Evolutionary conservation across 2,797 vertebrate species (phyloP).

Genomic region (Parauchenoglanis ngamensis): DNA sequence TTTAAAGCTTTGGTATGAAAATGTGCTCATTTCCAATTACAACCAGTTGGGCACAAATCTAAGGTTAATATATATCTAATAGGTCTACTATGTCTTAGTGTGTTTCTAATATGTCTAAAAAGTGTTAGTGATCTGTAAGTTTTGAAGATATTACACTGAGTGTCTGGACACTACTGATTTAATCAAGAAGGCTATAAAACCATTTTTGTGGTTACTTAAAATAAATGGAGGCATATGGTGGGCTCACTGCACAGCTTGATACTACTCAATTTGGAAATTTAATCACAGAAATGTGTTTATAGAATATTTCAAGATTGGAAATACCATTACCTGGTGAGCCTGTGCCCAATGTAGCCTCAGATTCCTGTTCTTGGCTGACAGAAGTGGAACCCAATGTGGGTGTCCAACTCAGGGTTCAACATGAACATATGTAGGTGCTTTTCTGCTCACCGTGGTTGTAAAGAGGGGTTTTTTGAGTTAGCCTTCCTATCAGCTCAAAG

Average conservation of each 20-base stretch:
- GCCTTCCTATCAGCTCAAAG: not conserved
- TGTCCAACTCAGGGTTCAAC: not conserved
- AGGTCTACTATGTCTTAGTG: not conserved
- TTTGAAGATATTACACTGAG: constrained; percentile 6
- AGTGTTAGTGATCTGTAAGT: not conserved
- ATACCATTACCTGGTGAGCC: not conserved
- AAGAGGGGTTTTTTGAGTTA: not conserved
- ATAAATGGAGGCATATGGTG: not conserved
- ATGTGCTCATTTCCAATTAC: not conserved
- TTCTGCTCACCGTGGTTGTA: not conserved
- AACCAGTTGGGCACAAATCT: not conserved
- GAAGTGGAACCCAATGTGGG: not conserved
- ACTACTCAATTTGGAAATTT: no score
- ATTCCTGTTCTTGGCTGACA: not conserved
- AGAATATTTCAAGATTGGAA: not conserved
- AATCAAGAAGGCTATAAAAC: not conserved
- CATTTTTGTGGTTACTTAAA: not conserved
- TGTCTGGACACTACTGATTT: not conserved
- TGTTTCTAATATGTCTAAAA: not conserved
- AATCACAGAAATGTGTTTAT: not conserved
- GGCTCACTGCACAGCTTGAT: not conserved
- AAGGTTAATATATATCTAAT: not conserved
- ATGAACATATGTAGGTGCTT: not conserved
- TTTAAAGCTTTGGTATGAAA: not conserved
- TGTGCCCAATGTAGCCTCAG: not conserved